A percentile compares a stretch with the other conserved stretches of the same genome.
Conservation (phyloP, 2,888 invertebrate genomes). For the Lucinisca nassula region DNA sequence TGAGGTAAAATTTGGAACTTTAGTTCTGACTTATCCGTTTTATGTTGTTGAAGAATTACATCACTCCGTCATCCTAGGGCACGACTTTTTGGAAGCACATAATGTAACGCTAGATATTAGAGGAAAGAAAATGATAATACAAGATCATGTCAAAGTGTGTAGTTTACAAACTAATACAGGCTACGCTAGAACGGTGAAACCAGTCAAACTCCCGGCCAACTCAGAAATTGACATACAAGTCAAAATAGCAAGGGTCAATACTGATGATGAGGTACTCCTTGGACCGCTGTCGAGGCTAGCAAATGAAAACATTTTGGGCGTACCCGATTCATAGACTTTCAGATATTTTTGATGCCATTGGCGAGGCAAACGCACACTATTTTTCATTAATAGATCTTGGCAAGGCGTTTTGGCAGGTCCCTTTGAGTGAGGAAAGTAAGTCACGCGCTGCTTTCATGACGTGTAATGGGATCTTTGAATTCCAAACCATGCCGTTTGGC, state of each 20-base stretch:
- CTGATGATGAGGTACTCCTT: not conserved
- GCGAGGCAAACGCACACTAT: conserved; percentile 50
- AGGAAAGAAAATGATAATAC: not conserved
- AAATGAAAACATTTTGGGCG: not conserved
- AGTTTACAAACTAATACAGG: not conserved
- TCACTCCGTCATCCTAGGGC: too few relatives aligned
- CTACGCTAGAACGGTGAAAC: not conserved
- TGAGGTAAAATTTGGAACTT: too few relatives aligned
- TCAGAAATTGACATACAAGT: not conserved
- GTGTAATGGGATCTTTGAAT: conserved; percentile 55
- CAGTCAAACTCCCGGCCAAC: not conserved
- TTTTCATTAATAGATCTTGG: conserved; percentile 59
- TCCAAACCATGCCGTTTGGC: conserved; percentile 45
- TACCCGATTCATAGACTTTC: conserved; percentile 59
- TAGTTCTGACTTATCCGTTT: too few relatives aligned
- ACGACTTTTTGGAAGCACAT: too few relatives aligned
- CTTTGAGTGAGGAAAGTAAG: conserved; percentile 34
- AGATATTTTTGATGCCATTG: conserved; percentile 59
- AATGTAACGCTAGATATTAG: too few relatives aligned
- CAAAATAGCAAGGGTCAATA: not conserved
- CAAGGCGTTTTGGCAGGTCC: conserved; percentile 60
- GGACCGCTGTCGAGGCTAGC: not conserved
- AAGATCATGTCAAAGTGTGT: not conserved
- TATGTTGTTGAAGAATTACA: too few relatives aligned
- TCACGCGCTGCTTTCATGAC: conserved; percentile 55